Evolutionary conservation across 2,113 vertebrate genomes (phyloP).

Genomic region (Tyto alba): DNA sequence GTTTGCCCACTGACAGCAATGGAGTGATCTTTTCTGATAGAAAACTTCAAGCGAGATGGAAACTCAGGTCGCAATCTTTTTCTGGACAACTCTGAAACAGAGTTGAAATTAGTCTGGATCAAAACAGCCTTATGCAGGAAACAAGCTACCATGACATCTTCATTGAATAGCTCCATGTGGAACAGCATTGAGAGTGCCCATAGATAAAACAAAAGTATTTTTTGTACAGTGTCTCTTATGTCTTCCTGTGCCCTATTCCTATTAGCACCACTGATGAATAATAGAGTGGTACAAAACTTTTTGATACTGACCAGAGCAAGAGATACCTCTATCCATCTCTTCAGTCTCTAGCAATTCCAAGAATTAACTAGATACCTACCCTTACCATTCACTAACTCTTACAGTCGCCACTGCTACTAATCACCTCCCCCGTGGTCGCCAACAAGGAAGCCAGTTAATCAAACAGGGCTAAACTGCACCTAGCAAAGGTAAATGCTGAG

Average conservation of each 20-base stretch:
- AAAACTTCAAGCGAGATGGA: not conserved
- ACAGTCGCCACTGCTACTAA: not conserved
- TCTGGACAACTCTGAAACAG: not conserved
- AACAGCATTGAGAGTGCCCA: not conserved
- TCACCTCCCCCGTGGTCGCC: not conserved
- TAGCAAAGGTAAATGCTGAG: not conserved
- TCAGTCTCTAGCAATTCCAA: not conserved
- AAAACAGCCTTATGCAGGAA: not conserved
- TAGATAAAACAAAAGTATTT: not conserved
- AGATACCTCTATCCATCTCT: not conserved
- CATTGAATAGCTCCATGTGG: not conserved
- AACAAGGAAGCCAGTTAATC: not conserved
- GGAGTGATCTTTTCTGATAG: not conserved
- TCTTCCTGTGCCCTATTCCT: not conserved
- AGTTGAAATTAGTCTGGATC: not conserved
- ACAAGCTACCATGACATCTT: not conserved
- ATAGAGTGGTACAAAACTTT: not conserved
- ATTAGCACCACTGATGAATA: not conserved
- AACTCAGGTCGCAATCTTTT: not conserved
- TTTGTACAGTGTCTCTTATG: not conserved
- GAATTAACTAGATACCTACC: no score
- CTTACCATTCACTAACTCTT: not conserved
- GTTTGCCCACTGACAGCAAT: not conserved
- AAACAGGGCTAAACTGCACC: not conserved
- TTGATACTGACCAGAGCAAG: rapidly evolving